phyloP scores from a whole-genome alignment of 37 sponge, comb jelly and placozoan species.

The Aplysina aerophoba region DNA sequence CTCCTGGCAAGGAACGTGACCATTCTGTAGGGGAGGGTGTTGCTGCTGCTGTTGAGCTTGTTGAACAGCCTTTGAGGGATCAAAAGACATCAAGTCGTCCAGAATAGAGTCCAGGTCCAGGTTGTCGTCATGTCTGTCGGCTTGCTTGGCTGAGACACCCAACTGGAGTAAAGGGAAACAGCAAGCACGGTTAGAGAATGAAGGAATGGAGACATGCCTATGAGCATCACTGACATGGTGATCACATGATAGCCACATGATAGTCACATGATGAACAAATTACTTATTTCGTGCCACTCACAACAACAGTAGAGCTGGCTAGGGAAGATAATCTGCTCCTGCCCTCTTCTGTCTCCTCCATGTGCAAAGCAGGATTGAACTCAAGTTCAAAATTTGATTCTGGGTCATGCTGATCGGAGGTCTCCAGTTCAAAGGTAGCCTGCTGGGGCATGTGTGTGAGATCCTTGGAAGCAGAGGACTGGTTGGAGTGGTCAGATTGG shows the following conservation, averaged over 20 bases:
- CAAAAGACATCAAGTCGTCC: constrained; percentile 67
- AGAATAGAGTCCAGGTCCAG: constrained; percentile 80
- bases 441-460: background rate
- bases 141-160: background rate
- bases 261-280: no score
- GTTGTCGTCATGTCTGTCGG: constrained; percentile 15
- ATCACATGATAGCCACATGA: no score
- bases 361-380: background rate
- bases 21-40: background rate
- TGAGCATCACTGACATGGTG: no score
- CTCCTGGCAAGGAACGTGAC: background rate
- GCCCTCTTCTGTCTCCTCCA: background rate
- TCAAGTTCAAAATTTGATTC: background rate
- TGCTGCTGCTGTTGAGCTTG: background rate
- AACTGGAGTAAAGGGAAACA: constrained; percentile 1
- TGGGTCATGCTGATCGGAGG: constrained; percentile 2
- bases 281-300: background rate
- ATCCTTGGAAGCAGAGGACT: constrained; percentile 9
- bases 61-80: constrained; percentile 57
- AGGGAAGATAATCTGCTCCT: background rate
- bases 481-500: background rate
- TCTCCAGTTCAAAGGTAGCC: constrained; percentile 17
- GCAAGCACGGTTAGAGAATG: constrained; percentile 6
- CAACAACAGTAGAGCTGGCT: constrained; percentile 12
- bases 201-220: background rate